phyloP scores from a whole-genome alignment of 2,888 invertebrate genomes.

The Macrophya alboannulata region DNA sequence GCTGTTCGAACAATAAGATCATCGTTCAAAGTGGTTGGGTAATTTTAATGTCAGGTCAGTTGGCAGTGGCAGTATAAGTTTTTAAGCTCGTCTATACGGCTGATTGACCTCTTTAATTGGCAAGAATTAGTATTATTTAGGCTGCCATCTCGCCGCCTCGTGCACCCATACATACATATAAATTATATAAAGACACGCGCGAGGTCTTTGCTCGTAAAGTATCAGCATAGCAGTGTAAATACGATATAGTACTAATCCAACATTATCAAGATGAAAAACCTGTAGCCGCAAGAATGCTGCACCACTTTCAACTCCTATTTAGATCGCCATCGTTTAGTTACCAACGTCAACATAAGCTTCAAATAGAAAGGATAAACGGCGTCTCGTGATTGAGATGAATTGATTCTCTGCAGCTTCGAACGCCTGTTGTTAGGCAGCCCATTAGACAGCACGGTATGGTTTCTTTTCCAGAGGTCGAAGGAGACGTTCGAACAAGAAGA shows the following conservation, averaged over 20 bases:
- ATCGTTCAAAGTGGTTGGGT: not conserved
- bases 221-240: not conserved
- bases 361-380: conserved; percentile 9
- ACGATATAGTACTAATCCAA: not conserved
- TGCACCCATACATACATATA: not conserved
- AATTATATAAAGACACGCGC: not conserved
- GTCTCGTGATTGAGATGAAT: conserved; percentile 17
- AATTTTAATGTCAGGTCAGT: conserved; percentile 35
- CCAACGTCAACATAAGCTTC: not conserved
- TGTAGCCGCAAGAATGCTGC: conserved; percentile 6
- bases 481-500: not conserved
- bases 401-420: not conserved
- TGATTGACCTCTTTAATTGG: conserved; percentile 47
- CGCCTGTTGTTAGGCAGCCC: conserved; percentile 28
- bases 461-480: not conserved
- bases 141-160: not conserved
- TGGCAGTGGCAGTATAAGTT: conserved; percentile 34
- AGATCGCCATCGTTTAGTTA: not conserved
- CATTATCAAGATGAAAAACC: not conserved
- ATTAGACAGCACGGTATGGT: not conserved
- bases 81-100: conserved; percentile 24
- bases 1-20: not conserved
- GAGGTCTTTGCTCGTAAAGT: not conserved
- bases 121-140: conserved; percentile 49
- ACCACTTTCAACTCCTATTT: conserved; percentile 14